Base-by-base conservation (phyloP, 1,140 invertebrate genomes). In the Cherax destructor region DNA sequence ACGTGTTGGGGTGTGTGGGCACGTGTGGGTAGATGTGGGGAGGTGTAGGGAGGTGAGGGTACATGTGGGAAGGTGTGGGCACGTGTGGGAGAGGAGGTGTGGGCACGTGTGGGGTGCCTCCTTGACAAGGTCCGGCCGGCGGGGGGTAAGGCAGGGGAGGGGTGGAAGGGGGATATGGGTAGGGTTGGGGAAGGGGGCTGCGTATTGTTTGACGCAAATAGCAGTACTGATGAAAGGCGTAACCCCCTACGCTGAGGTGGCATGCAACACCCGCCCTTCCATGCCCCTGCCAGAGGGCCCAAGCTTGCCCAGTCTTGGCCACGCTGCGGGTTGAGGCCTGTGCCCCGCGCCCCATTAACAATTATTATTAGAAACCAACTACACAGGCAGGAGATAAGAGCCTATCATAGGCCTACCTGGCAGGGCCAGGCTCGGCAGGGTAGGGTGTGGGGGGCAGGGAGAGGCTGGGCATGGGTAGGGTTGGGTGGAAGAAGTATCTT, bases 341-440 rank as follows among this genome's bases (percentile, higher is more conserved):
- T 65, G 86, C 87, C n/a, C 87, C 59, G 56, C 61, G 79, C 87
- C 83, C 76, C 83, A 89, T 76, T 49, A 74, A 83, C 72, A 83
- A 89, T 89, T 89, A 89, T 89, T 89, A 89, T 79, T 76, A 83
- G 61, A 78, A 79, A 41, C 86, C 78, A 77, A 16, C 52, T 65
- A 78, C 86, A 30, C 86, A 85, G 50, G 69, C n/a, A 89, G 61
- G n/a, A 89, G 79, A 89, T 83, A 89, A 65, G 61, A 18, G 18
- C 30, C 30, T 5, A 65, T 18, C 61, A 11, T 65, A 65, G 61
- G 61, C 52, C 52, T 56, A 56, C 9, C 52, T 10, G 52, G 52
- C 52, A 56, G 52, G 52, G 52, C 61, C 56, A 65, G 61, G 61
- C 13, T 65, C 5, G 61, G 61, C 16, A 18, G 61, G 61, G 61